Evolutionary conservation across 1,140 invertebrate genomes (phyloP).

Genomic region (Camponotus vicinus): DNA sequence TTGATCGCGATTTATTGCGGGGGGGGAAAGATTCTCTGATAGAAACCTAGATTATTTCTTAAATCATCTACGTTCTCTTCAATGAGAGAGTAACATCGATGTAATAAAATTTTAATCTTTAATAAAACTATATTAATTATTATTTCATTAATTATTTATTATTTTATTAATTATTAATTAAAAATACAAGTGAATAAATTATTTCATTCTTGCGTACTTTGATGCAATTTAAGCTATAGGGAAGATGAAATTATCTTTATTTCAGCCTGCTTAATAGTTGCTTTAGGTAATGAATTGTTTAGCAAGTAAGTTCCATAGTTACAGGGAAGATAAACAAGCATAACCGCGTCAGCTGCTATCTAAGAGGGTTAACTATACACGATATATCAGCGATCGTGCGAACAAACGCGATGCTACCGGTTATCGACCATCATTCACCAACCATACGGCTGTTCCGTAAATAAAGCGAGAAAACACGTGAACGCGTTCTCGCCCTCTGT

Average conservation of each 20-base stretch:
- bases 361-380: conserved; percentile 40
- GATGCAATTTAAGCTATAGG: neutral
- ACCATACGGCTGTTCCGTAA: neutral
- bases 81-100: neutral
- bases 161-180: neutral
- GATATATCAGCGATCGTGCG: conserved; percentile 39
- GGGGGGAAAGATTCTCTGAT: neutral
- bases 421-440: neutral
- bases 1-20: neutral
- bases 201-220: neutral
- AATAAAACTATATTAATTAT: neutral
- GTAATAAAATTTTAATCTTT: neutral
- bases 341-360: neutral
- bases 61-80: neutral
- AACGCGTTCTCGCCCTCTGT: conserved; percentile 56
- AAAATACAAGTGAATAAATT: neutral
- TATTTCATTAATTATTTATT: neutral
- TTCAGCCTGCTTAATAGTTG: neutral
- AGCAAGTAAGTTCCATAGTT: neutral
- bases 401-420: conserved; percentile 3
- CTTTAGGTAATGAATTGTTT: conserved; percentile 2
- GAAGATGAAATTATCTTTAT: neutral
- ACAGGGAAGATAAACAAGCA: neutral
- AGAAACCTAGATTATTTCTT: neutral
- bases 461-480: conserved; percentile 45